Base-by-base conservation (phyloP, 53 echinoderm and acorn worm genomes). In the Echinarachnius parma region DNA sequence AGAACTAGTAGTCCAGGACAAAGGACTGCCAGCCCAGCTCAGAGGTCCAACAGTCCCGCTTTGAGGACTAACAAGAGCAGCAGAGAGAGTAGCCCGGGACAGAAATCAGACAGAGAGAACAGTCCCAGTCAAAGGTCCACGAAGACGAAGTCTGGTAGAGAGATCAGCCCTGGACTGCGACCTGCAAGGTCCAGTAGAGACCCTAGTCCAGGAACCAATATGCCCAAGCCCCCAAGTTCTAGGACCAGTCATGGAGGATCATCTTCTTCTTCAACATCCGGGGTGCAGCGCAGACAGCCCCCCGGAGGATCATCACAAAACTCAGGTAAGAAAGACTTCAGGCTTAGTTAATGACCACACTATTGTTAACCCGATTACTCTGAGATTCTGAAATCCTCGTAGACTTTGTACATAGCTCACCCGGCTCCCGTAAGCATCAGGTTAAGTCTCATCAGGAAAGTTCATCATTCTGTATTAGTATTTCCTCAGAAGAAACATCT, bases 271-370 rank as follows among this genome's bases (percentile, higher is more conserved):
- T 27, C 15, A 14, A 72, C 35, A 2, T 8, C 72, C 0, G 72
- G 72, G 72, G 72, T 72, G 23, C 54, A 54, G 24, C 54, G 72
- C 19, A 34, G 72, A 32, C 72, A 72, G 55, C 72, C 72, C 3
- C 55, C 72, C 4, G 72, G 54, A n/a, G 72, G 72, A 30, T 72
- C 72, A 1, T 72, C 72, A 28, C 72, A 72, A 56, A 72, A 72
- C 30, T 72, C 72, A 72, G 72, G 72, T 72, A 72, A 37, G 4
- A 16, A n/a, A n/a, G n/a, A n/a, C n/a, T n/a, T 7, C n/a, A n/a
- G n/a, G n/a, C n/a, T n/a, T n/a, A n/a, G n/a, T n/a, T n/a, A n/a
- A n/a, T n/a, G n/a, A n/a, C n/a, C n/a, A n/a, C n/a, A n/a, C n/a
- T n/a, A n/a, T n/a, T n/a, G n/a, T n/a, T n/a, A n/a, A n/a, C n/a